Evolutionary conservation across 2,888 invertebrate genomes (phyloP), one percentile per base, ranked within the genome.

Genomic region (Aporophyla nigra): DNA sequence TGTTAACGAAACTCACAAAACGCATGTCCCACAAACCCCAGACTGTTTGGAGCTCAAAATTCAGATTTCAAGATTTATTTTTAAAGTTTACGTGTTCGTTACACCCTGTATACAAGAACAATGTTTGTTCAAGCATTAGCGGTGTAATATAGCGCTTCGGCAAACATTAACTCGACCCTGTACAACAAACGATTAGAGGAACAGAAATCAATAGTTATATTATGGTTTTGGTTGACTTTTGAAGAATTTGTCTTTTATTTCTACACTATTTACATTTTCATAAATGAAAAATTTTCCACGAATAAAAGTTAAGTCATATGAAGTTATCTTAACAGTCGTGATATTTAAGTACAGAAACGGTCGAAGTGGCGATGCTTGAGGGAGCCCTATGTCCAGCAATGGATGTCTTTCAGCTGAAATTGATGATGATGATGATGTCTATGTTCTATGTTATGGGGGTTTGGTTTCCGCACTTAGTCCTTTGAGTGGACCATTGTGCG

Each of bases 121-220:
- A 71, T 83, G 72, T 83, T 83, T 86, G 83, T 56, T 46, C 24
- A 49, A 70, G 83, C 83, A 83, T 83, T 83, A 86, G 59, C 70
- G 62, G 67, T 83, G 83, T 86, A 69, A 78, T 86, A 72, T 83
- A 82, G 72, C 66, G 71, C 78, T 77, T 51, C 40, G 24, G n/a
- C 46, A 82, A 83, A 83, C 63, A 70, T 72, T 72, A 62, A 75
- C 69, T 54, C 63, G 49, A 74, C 69, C 82, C 66, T 56, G 51
- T 74, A 53, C 69, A 84, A 61, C 65, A 14, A 40, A 69, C 75
- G 68, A 66, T 73, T 58, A 66, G n/a, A 10, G 16, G 6, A 33
- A 24, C 43, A 19, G 33, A 62, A 82, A 85, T 82, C 81, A 75
- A 85, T 82, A 70, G 9, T 19, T 61, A 12, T 62, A 10, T 61